Evolutionary conservation across 1,140 invertebrate genomes (phyloP), one percentile per base, ranked within the genome.

Genomic region (Campoletis sonorensis): DNA sequence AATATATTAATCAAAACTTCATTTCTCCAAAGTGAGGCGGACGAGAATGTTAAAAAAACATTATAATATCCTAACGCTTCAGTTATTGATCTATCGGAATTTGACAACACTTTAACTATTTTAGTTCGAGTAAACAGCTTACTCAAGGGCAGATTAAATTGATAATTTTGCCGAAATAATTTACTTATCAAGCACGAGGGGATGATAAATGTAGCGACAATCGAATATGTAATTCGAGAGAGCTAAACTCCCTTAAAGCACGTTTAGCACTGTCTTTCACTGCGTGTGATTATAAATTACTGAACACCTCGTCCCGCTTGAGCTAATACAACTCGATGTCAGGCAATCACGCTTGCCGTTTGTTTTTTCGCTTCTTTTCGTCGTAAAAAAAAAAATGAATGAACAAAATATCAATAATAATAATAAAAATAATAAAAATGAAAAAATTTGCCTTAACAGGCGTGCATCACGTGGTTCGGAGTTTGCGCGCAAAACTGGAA

Each of bases 161-260:
- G 40, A 13, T 10, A 11, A 26, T 23, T 75, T 75, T 26, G 30
- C 49, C 16, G 27, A 58, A 54, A 75, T 75, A 27, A 58, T 75
- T 75, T 40, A 75, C 72, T 54, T 27, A 75, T 5, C 49, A 51
- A 49, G 30, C 49, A 75, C 49, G 72, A 75, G 49, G 27, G 58
- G 23, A 26, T 75, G 54, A 75, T 51, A 23, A 27, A 68, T n/a
- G 40, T 5, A 21, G 45, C n/a, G 40, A 51, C 5, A 73, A 49
- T 75, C 26, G 71, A 13, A 15, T n/a, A n/a, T n/a, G n/a, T n/a
- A 51, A 58, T 75, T 58, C 49, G 13, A 30, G 72, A 73, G 40
- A 51, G 8, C 15, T 10, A 10, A 0, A 21, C 54, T 58, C 54
- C 40, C 40, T 45, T 45, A 45, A 45, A 45, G 72, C 72, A 58